Evolutionary conservation across 2,113 vertebrate genomes (phyloP), one percentile per base, ranked within the genome.

Genomic region (Catharus minimus): DNA sequence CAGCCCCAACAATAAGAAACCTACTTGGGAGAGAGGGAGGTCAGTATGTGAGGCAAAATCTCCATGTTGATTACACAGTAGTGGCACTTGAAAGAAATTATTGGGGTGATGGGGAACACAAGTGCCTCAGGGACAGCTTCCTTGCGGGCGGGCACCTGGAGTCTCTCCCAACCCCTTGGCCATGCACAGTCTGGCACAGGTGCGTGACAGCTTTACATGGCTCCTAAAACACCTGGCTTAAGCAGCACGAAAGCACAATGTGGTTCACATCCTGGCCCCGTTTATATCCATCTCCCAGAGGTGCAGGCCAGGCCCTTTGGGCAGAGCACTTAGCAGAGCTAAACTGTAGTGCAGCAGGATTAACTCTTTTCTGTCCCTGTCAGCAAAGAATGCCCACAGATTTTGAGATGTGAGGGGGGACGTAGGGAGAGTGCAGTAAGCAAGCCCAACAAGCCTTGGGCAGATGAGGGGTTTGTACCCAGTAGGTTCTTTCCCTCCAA

Each of bases 11-110:
- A 72, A 9, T 26, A 32, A 71, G 46, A 75, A 72, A 44, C 26
- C 33, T 20, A 19, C n/a, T 38, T 28, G 27, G 19, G 32, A 49
- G 11, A 23, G 26, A 43, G n/a, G 32, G 36, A 36, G 10, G 3
- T 18, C 0, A 0, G 10, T 43, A 24, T 22, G 32, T 0, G 0
- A 30, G 33, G 21, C 9, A 4, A 0, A 46, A 46, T 76, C 27
- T 38, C 23, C 32, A 15, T 16, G 8, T 30, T 49, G 27, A 68
- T 60, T 15, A 10, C 33, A n/a, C 24, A 81, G 36, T 3, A 13
- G 27, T 7, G 5, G 27, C 44, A 56, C 24, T 27, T 64, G 44
- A 32, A 78, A 69, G 38, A 71, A 55, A 28, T 72, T 15, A 41
- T 3, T 4, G 5, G 23, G 30, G 23, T 65, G 23, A 71, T 53